Conservation (phyloP, 2,113 vertebrate species). For the Chamaetylas fuelleborni region DNA sequence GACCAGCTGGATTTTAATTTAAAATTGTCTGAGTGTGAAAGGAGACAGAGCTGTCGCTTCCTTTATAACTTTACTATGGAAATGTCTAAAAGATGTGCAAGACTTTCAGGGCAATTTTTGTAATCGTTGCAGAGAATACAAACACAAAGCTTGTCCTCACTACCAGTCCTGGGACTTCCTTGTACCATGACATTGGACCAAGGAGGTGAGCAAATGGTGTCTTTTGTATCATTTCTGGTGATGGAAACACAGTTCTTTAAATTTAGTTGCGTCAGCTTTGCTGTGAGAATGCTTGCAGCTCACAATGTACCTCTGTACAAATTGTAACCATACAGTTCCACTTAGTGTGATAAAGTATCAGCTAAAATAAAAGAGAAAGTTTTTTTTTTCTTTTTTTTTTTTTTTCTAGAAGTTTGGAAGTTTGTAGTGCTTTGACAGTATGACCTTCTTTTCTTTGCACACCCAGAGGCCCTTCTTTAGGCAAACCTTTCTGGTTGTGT, state of each 20-base stretch:
- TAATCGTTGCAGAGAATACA: background rate
- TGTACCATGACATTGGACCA: accelerated
- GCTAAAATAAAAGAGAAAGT: background rate
- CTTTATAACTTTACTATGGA: background rate
- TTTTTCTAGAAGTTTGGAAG: background rate
- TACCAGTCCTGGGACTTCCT: background rate
- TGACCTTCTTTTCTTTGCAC: background rate
- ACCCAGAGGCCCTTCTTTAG: background rate
- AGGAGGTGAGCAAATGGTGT: background rate
- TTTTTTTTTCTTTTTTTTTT: no score
- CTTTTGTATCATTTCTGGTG: background rate
- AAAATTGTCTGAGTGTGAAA: background rate
- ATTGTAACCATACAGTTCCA: background rate
- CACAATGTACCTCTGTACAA: background rate
- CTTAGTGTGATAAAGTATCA: background rate
- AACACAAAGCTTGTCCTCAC: background rate
- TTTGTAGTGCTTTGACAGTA: background rate
- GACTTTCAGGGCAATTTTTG: background rate
- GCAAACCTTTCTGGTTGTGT: background rate
- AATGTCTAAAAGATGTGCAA: background rate
- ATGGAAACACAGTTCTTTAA: background rate
- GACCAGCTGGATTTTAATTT: background rate
- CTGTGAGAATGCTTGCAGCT: background rate
- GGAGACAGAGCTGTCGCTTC: background rate
- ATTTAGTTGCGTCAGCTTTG: background rate